Percentiles rank a stretch among this genome's conserved stretches.
These are phyloP conservation scores for Drosophila sproati DNA, from an alignment of 1,140 invertebrate species.

Conservation along the genomic window DNA sequence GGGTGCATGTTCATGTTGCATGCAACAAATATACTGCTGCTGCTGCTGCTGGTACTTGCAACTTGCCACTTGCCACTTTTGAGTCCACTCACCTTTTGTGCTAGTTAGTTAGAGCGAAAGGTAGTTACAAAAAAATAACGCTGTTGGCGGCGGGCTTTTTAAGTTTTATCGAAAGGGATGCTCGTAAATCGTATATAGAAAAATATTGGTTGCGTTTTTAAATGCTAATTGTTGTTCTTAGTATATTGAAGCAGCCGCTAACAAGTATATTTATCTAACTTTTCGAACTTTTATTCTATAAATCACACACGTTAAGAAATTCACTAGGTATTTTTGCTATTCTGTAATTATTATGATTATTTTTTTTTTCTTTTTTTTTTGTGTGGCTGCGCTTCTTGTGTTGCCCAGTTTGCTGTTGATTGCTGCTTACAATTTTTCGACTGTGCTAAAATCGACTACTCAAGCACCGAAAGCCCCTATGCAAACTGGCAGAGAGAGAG, in stretches of 20 bases:
- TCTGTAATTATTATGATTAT: slow-evolving; percentile 14
- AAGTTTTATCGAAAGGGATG: slow-evolving; percentile 3
- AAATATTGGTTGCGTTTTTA: slow-evolving; percentile 33
- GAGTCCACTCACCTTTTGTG: slow-evolving; percentile 73
- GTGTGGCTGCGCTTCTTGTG: slow-evolving; percentile 31
- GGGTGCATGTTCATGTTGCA: slow-evolving; percentile 25
- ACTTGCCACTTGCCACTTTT: slow-evolving; percentile 14
- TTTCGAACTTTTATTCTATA: slow-evolving; percentile 22
- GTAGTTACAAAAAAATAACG: slow-evolving; percentile 25
- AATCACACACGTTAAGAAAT: slow-evolving; percentile 9
- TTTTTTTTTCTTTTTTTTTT: slow-evolving; percentile 37
- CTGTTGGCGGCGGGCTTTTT: slow-evolving; percentile 36
- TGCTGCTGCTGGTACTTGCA: too few relatives aligned
- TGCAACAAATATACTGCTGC: slow-evolving; percentile 16
- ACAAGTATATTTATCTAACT: background rate
- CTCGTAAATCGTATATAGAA: slow-evolving; percentile 48
- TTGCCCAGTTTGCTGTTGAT: slow-evolving; percentile 55
- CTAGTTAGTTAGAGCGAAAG: slow-evolving; percentile 36
- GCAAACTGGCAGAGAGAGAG: slow-evolving; percentile 29
- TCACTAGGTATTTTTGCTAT: background rate
- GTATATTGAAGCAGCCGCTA: background rate
- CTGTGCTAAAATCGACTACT: slow-evolving; percentile 77
- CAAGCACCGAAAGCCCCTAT: slow-evolving; percentile 49
- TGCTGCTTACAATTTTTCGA: slow-evolving; percentile 72
- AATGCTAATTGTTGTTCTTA: slow-evolving; percentile 39